A percentile compares a stretch with the other conserved stretches of the same genome.
Evolutionary conservation across 2,888 invertebrate genomes (phyloP).

Genomic region (Nomada fucata): DNA sequence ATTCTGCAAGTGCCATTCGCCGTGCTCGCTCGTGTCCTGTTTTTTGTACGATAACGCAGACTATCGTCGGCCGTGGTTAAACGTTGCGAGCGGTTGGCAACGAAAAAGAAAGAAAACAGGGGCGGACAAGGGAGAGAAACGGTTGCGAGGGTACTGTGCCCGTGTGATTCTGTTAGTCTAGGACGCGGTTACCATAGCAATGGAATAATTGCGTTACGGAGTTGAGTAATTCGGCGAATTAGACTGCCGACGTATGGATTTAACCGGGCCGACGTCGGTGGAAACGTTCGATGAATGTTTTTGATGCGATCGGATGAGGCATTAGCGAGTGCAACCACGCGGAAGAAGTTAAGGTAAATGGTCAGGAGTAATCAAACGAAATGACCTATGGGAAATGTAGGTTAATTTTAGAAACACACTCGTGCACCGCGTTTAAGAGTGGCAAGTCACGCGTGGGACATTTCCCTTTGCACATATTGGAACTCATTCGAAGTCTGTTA

Average conservation of each 20-base stretch:
- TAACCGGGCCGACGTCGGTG: conserved; percentile 23
- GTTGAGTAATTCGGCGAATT: conserved; percentile 1
- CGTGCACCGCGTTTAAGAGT: too few relatives aligned
- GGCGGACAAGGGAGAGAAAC: not conserved
- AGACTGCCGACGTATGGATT: conserved; percentile 9
- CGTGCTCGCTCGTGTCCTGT: not conserved
- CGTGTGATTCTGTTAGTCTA: conserved; percentile 23
- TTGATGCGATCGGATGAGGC: not conserved
- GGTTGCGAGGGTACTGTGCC: not conserved
- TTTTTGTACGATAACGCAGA: not conserved
- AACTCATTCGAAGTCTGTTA: too few relatives aligned
- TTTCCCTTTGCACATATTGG: too few relatives aligned
- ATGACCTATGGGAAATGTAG: conserved; percentile 5
- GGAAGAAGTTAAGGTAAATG: conserved; percentile 3
- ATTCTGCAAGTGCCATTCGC: not conserved
- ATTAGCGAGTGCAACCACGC: conserved; percentile 16
- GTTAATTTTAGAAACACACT: too few relatives aligned
- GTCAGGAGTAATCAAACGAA: not conserved
- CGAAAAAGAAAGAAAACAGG: conserved; percentile 12
- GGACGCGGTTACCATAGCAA: conserved; percentile 35
- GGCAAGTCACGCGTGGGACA: too few relatives aligned
- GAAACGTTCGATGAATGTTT: conserved; percentile 15
- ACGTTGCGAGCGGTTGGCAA: conserved; percentile 41
- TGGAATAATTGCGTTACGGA: conserved; percentile 33
- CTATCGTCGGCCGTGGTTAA: conserved; percentile 33